A percentile compares a stretch with the other conserved stretches of the same genome.
Evolutionary conservation across 1,140 invertebrate genomes (phyloP).

Genomic region (Diorhabda elongata): DNA sequence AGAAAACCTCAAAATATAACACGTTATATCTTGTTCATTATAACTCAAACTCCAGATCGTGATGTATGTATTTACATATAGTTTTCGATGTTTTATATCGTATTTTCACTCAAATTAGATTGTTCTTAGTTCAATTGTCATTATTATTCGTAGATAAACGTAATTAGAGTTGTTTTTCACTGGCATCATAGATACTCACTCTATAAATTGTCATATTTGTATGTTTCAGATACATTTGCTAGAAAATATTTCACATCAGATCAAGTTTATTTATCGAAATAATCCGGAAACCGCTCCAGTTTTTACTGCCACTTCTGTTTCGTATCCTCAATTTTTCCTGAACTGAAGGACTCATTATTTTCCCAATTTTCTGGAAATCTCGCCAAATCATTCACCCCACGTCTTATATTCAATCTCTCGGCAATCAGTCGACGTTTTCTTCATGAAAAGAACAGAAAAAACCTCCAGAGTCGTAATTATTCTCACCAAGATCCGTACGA

Average conservation of each 20-base stretch:
- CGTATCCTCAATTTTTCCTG: not conserved
- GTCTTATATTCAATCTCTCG: slow-evolving; percentile 2
- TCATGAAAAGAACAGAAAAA: not conserved
- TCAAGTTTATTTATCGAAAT: not conserved
- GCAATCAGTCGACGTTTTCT: slow-evolving; percentile 8
- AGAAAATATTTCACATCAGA: not conserved
- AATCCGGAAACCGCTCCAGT: not conserved
- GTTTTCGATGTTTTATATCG: too few relatives aligned
- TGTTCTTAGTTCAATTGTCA: too few relatives aligned
- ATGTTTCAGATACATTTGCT: not conserved
- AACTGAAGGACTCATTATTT: not conserved
- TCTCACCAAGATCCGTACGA: slow-evolving; percentile 1
- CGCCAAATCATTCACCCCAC: not conserved
- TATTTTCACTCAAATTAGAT: too few relatives aligned
- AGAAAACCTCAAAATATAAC: too few relatives aligned
- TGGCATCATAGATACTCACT: too few relatives aligned
- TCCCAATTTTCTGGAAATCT: slow-evolving; percentile 1
- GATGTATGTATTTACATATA: too few relatives aligned
- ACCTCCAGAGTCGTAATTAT: slow-evolving; percentile 3
- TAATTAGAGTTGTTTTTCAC: too few relatives aligned
- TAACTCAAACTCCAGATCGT: too few relatives aligned
- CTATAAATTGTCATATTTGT: not conserved
- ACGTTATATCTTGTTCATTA: too few relatives aligned
- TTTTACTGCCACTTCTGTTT: not conserved
- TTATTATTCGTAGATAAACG: too few relatives aligned